A percentile compares a stretch with the other conserved stretches of the same genome.
phyloP scores from a whole-genome alignment of 2,888 invertebrate genomes.

The Melieria omissa region DNA sequence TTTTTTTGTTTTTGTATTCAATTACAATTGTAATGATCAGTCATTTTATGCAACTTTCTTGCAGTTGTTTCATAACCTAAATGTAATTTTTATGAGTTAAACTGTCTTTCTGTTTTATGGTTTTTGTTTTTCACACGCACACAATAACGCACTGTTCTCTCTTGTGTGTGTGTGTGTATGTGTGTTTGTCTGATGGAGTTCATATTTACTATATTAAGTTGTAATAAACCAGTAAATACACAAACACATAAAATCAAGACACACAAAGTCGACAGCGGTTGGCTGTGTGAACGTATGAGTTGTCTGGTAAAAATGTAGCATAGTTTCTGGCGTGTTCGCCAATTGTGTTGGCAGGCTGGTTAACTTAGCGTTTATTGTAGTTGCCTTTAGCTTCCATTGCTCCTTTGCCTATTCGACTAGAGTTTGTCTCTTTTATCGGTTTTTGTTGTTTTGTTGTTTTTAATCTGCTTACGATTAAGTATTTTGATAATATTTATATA shows the following conservation, averaged over 20 bases:
- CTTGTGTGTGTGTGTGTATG: conserved; percentile 5
- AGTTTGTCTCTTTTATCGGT: too few species aligned
- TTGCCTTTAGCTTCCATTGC: neutral
- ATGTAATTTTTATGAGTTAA: neutral
- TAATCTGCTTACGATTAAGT: too few species aligned
- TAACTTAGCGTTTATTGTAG: neutral
- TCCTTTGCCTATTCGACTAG: too few species aligned
- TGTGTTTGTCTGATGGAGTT: neutral
- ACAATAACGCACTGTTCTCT: neutral
- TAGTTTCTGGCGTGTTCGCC: neutral
- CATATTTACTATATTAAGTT: neutral
- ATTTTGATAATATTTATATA: neutral
- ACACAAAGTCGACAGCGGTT: too few species aligned
- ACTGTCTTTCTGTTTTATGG: neutral
- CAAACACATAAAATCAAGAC: too few species aligned
- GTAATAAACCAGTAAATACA: neutral
- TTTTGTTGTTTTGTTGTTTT: too few species aligned
- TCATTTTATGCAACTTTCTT: conserved; percentile 31
- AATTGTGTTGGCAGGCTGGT: neutral
- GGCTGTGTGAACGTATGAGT: too few species aligned
- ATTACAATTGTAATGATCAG: conserved; percentile 19
- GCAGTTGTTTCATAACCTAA: conserved; percentile 31
- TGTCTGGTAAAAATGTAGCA: neutral
- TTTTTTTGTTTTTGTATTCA: too few species aligned
- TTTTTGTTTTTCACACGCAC: neutral